phyloP scores from a whole-genome alignment of 2,888 invertebrate genomes.

The Lamellibrachia columna region DNA sequence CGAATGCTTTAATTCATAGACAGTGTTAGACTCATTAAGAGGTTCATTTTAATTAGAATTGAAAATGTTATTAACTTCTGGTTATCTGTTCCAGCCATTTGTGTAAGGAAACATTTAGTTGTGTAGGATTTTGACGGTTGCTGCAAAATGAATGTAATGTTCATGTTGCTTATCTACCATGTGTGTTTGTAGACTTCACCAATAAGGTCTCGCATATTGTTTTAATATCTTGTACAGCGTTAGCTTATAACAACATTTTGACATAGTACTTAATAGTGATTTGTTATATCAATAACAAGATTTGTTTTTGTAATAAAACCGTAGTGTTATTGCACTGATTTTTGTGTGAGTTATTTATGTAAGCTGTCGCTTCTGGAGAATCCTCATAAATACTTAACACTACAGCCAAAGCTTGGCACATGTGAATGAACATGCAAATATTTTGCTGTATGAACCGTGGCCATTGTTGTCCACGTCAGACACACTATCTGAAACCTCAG shows the following conservation, averaged over 20 bases:
- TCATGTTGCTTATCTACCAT: neutral
- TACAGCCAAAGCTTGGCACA: neutral
- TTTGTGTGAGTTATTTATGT: neutral
- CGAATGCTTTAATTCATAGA: too few species aligned
- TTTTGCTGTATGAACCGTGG: too few species aligned
- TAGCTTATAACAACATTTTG: neutral
- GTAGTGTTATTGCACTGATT: neutral
- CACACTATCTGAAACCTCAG: too few species aligned
- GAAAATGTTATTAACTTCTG: neutral
- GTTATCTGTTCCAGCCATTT: neutral
- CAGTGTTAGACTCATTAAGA: too few species aligned
- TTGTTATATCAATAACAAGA: neutral
- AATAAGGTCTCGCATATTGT: neutral
- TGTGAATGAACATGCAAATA: neutral
- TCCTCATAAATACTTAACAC: neutral
- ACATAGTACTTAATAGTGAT: neutral
- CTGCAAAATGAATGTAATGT: neutral
- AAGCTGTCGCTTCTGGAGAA: neutral
- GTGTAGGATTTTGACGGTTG: neutral
- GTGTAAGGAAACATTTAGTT: neutral
- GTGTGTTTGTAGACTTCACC: neutral
- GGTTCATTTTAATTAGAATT: neutral
- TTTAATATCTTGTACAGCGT: neutral
- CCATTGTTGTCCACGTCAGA: too few species aligned
- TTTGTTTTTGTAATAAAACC: neutral